Evolutionary conservation across 2,113 vertebrate species (phyloP).

Genomic region (Pantherophis guttatus): DNA sequence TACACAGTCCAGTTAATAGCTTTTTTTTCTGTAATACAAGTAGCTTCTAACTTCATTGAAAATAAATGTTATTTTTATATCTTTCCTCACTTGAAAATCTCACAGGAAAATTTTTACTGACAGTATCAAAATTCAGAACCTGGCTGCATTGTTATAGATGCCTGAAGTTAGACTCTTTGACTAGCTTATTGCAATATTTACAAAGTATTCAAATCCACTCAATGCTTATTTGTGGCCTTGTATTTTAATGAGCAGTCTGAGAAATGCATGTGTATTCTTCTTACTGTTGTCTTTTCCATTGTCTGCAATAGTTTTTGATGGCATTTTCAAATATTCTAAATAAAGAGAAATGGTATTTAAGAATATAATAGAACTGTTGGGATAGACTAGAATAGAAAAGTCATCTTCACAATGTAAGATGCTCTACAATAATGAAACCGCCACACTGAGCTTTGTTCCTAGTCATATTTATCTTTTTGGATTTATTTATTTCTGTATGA

Average conservation of each 20-base stretch:
- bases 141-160: slow-evolving; percentile 62
- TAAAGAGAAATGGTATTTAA: not conserved
- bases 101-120: slow-evolving; percentile 73
- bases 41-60: slow-evolving; percentile 71
- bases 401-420: not conserved
- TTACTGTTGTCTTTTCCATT: slow-evolving; percentile 56
- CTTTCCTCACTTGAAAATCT: slow-evolving; percentile 49
- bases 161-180: slow-evolving; percentile 74
- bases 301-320: slow-evolving; percentile 52
- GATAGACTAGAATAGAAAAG: not conserved
- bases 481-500: not conserved
- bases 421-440: not conserved
- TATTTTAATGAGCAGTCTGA: slow-evolving; percentile 71
- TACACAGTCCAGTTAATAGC: slow-evolving; percentile 72
- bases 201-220: slow-evolving; percentile 74
- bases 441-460: not conserved
- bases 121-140: slow-evolving; percentile 69
- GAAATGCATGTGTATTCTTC: slow-evolving; percentile 65
- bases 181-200: slow-evolving; percentile 67
- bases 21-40: slow-evolving; percentile 69
- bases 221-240: slow-evolving; percentile 69
- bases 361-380: not conserved
- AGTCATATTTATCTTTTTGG: not conserved
- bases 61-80: slow-evolving; percentile 51
- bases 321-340: slow-evolving; percentile 44